Base-by-base conservation (phyloP, 2,113 vertebrate genomes). In the Tautogolabrus adspersus region DNA sequence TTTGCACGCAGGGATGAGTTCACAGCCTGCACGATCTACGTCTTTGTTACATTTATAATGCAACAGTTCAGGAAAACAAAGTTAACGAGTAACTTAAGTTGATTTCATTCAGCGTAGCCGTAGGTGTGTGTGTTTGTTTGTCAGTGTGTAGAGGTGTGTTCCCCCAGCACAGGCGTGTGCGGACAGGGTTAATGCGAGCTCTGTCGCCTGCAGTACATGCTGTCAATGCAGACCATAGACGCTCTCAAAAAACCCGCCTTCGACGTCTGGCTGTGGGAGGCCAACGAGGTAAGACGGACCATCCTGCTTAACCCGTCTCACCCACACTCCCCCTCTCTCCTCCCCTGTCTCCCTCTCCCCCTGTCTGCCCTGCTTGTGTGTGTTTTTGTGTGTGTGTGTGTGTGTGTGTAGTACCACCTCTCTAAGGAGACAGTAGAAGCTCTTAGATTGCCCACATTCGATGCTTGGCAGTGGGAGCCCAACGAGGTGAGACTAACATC, bases 401-500 rank as follows among this genome's bases (percentile, higher is more conserved):
- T 88, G 73, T 88, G 40, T 77, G 54, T 89, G 66, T 87, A 99
- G 97, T 95, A 97, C 88, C 94, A 96, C 73, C 93, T 99, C n/a
- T 98, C 97, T 42, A 93, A 96, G 52, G 97, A 98, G 95, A 98
- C 97, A 73, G 87, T 96, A 12, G 96, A 97, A 56, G 95, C 97
- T 3, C 95, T 98, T 57, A 91, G 95, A 81, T 95, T 96, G 81
- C 97, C 97, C 1, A 96, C 96, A 10, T 99, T 98, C 18, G 96
- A 98, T 3, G 96, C 97, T 72, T 98, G 97, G 97, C 94, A 97
- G 55, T 99, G 97, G 97, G 97, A 99, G 54, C 94, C 96, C 76
- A 98, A 96, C 0, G 97, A 98, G 96, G 97, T 98, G 91, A 94
- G 92, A 90, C 10, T 67, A 9, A 18, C 40, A 42, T 42, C 8